Evolutionary conservation across 2,797 vertebrate genomes (phyloP), one percentile per base, ranked within the genome.

Genomic region (Babyrousa celebensis): DNA sequence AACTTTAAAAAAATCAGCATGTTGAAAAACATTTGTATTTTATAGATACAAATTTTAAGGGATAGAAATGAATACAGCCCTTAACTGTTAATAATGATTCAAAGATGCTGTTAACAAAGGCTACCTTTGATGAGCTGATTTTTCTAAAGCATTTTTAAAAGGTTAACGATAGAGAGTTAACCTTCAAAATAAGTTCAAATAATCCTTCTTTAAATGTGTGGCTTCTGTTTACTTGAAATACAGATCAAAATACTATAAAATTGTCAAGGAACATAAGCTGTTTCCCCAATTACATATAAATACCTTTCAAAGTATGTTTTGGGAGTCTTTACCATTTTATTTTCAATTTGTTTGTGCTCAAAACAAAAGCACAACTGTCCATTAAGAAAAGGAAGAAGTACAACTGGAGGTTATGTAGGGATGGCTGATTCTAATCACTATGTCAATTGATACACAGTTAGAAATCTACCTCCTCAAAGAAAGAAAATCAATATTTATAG

Each of bases 401-500:
- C 27, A n/a, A 82, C 27, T 6, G 3, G 52, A 60, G 18, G 20
- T 58, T 65, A 54, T 27, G 16, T 29, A 89, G 93, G 71, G 52
- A 54, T 8, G 84, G 67, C 29, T 95, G n/a, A 23, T 54, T 92
- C 88, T 90, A 95, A 92, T 88, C 78, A 94, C 85, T 78, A 63
- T 56, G 60, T 58, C 36, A 65, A 40, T 6, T 63, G 71, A 96
- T 74, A 58, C 4, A 36, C 29, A 83, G 52, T 32, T 87, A 88
- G 75, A 89, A 94, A 96, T 17, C 29, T 25, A 74, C 7, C 16
- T 95, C 71, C 17, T n/a, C 75, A 71, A 67, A 89, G 77, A 89
- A 97, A 71, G 77, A 85, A 82, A 89, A 97, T 56, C 63, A 86
- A 32, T 96, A 40, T 86, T 93, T 93, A 68, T 65, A 83, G 70